Base-by-base conservation (phyloP, 2,797 vertebrate genomes). In the Scarus forsteni region DNA sequence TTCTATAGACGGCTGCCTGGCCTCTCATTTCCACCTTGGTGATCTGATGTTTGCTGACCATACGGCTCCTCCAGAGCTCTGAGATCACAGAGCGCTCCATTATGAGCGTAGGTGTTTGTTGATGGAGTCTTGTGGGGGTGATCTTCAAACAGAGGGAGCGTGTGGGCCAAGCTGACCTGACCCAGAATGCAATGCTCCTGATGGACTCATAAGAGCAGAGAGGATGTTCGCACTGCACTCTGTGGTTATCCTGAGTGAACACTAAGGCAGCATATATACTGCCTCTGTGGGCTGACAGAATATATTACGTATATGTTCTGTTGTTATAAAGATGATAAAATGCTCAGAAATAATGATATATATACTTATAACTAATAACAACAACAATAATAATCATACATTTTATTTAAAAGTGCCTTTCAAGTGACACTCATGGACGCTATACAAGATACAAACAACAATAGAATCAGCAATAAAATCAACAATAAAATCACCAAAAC, bases 71-170 rank as follows among this genome's bases (percentile, higher is more conserved):
- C 44, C 57, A 53, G 64, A 27, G 44, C 42, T 58, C 35, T 53
- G 46, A 65, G 8, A 35, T 0, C 50, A 34, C 53, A 13, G 39
- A 5, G 34, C 7, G 34, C 55, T 66, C 64, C 48, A 71, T 73
- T 36, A 56, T 54, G 35, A 59, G 67, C 9, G 72, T 70, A 35
- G 85, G 77, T 48, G 85, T 83, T 86, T 86, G 84, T 76, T 87
- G 66, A 76, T 60, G 49, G 64, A 70, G 59, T 79, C 72, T 58
- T 67, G 36, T 42, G 55, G 60, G 38, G 49, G 16, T 38, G 44
- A 36, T 83, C 35, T 64, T 80, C 62, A 57, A 81, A 77, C 59
- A 60, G 77, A 75, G 67, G 49, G n/a, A 54, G 50, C 1, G 51
- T 1, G 81, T 66, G 71, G 77, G 73, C 60, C 3, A 38, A 1